These are phyloP conservation scores for Lichenostomus cassidix DNA, from an alignment of 2,113 vertebrate species.

Conservation along the genomic window DNA sequence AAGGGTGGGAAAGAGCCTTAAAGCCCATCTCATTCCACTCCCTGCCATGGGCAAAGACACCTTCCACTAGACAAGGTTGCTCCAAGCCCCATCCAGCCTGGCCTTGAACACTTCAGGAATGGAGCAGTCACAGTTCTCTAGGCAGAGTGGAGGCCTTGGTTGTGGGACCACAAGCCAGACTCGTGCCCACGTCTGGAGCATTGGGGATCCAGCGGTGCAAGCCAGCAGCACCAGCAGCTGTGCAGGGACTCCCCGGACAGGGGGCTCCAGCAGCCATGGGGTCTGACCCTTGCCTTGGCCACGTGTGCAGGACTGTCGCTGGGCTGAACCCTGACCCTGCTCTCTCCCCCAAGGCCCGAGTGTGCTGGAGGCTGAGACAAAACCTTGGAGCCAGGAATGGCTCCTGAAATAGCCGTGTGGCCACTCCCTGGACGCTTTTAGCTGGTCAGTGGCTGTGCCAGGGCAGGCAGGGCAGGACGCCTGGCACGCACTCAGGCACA, in stretches of 20 bases:
- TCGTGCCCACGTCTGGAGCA: background rate
- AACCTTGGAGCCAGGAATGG: background rate
- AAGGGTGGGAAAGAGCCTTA: background rate
- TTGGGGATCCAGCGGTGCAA: fast-evolving
- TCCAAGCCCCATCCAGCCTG: background rate
- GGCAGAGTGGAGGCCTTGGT: background rate
- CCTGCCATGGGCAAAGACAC: background rate
- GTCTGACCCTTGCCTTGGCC: background rate
- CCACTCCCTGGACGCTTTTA: background rate
- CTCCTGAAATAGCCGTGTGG: constrained; percentile 57
- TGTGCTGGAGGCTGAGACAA: background rate
- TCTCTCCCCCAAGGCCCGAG: background rate
- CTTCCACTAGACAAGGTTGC: background rate
- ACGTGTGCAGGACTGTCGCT: background rate
- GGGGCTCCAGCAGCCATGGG: background rate
- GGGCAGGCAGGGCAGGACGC: constrained; percentile 41
- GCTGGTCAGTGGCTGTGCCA: constrained; percentile 34
- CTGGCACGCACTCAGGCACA: background rate
- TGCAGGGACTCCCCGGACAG: fast-evolving
- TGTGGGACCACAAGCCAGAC: background rate
- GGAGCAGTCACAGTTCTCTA: background rate
- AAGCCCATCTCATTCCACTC: background rate
- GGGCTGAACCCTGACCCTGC: background rate
- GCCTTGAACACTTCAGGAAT: background rate
- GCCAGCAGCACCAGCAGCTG: background rate